Evolutionary conservation across 1,140 invertebrate species (phyloP), one percentile per base, ranked within the genome.

Genomic region (Drosophila quadrilineata): DNA sequence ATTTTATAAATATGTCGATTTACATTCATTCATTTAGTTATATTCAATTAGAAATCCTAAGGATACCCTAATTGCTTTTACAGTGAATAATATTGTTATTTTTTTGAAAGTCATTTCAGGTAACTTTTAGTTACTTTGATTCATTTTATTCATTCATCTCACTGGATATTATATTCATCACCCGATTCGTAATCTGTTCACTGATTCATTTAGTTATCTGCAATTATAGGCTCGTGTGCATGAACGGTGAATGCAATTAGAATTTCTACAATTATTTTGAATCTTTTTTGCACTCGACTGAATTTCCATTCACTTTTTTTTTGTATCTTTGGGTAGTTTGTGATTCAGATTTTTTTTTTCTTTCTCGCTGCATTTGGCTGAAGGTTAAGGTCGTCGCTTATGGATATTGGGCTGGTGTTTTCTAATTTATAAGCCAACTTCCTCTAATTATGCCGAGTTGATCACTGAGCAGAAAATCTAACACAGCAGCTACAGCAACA

Each of bases 391-490:
- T 65, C 45, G 54, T 8, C 45, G 63, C 19, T 66, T 45, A 41
- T 43, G 60, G 52, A 52, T n/a, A n/a, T 52, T 14, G 38, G 49
- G 56, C 48, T n/a, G 41, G 48, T n/a, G n/a, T 43, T 54, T 45
- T 62, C 52, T 52, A 68, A 68, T 57, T 71, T 68, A 43, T 71
- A 40, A 50, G 45, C 52, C 24, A 57, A 16, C 19, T 65, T 35
- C 35, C 19, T 14, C 36, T 33, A 57, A 54, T 63, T 67, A 67
- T 62, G 48, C 49, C 54, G 62, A 29, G 58, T 41, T 28, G 73
- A 79, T 85, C 80, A 72, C 62, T 76, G 76, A 85, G 74, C 77
- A 85, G 86, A 80, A 85, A 86, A 75, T 85, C 75, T 85, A 72
- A 85, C 72, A 86, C 79, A 84, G 68, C 58, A 60, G 36, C 36